phyloP scores from a whole-genome alignment of 2,888 invertebrate species.

The Epinotia ramella region DNA sequence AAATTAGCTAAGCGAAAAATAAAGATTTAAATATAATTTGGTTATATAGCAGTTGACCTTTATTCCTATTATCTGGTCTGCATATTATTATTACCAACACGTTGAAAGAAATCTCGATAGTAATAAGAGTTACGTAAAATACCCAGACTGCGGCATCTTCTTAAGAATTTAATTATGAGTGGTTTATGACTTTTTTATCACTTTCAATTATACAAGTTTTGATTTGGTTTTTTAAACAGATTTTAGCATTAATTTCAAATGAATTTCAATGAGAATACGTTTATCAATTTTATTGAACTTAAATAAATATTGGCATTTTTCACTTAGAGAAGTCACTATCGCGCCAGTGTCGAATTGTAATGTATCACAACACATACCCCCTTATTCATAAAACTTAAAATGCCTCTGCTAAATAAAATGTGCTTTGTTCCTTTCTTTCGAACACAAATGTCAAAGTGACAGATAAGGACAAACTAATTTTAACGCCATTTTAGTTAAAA shows the following conservation, averaged over 20 bases:
- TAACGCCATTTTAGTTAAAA: too few relatives aligned
- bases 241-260: slow-evolving; percentile 1
- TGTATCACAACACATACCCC: not conserved
- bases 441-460: too few relatives aligned
- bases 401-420: too few relatives aligned
- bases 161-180: slow-evolving; percentile 13
- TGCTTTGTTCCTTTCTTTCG: too few relatives aligned
- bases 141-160: slow-evolving; percentile 6
- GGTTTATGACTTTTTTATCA: slow-evolving; percentile 21
- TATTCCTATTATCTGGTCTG: too few relatives aligned
- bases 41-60: too few relatives aligned
- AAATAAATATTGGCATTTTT: not conserved
- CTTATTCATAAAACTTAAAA: too few relatives aligned
- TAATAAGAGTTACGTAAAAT: not conserved
- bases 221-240: not conserved
- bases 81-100: not conserved
- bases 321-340: not conserved
- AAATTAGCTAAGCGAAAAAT: too few relatives aligned
- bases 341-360: not conserved
- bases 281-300: not conserved
- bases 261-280: not conserved
- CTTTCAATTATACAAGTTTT: not conserved
- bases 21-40: too few relatives aligned
- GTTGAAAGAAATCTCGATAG: not conserved
- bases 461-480: too few relatives aligned